Evolutionary conservation across 2,113 vertebrate species (phyloP), one percentile per base, ranked within the genome.

Genomic region (Anseranas semipalmata): DNA sequence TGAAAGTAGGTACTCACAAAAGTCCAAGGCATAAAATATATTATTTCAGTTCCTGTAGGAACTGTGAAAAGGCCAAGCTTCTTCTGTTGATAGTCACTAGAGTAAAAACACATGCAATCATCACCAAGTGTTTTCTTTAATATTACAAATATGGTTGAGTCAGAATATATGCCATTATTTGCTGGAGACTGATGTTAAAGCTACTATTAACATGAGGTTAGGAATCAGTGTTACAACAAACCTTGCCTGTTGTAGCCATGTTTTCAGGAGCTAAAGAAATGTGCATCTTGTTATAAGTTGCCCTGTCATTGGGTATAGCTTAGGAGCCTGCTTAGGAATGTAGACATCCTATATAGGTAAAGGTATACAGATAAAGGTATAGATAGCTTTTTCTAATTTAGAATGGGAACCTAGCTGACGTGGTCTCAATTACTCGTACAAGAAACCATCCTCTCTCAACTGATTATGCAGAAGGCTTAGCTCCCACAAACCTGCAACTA

Each of bases 61-160:
- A 28, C 9, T 7, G 1, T 46, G 24, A 27, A 35, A 66, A 41
- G 83, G 3, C 14, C 18, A 45, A 21, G 59, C 83, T 7, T 25
- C 59, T 19, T 45, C 70, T 67, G 11, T 78, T 81, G 22, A 81
- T 28, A 74, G 62, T 35, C 24, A 73, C 30, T 48, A 43, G 35
- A 1, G 1, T n/a, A 70, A 87, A 53, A 73, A 2, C 33, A 25
- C 2, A 2, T 22, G 3, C 7, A 48, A 25, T 10, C 14, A 37
- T 11, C 58, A 52, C 8, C 32, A 53, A 52, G 9, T 3, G 15
- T 28, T 66, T 82, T 53, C 37, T 59, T 62, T 43, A 76, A 35
- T 1, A 33, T 18, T 7, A 73, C 7, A 58, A 48, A 48, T 22
- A 48, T 4, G 30, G n/a, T 52, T 25, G 90, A 80, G 25, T 7